phyloP scores from a whole-genome alignment of 2,797 vertebrate species.

The Rhinella marina region DNA sequence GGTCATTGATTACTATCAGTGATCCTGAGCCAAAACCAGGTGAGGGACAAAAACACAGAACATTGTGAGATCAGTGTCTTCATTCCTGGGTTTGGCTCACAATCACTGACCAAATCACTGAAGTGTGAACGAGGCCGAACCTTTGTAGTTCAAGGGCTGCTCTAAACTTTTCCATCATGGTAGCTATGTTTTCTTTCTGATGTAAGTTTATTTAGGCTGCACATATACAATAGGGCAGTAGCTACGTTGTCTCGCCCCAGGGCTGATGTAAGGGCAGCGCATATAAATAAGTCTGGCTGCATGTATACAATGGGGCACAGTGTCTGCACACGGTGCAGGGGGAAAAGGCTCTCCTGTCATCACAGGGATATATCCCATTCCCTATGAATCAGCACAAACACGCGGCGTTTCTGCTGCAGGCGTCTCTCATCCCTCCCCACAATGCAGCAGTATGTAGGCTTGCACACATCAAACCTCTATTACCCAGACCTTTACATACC shows the following conservation, averaged over 20 bases:
- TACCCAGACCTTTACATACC: neutral
- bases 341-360: neutral
- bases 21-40: too few relatives aligned
- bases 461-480: neutral
- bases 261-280: neutral
- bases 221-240: constrained; percentile 29
- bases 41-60: too few relatives aligned
- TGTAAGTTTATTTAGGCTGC: neutral
- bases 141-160: neutral
- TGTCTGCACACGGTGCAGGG: neutral
- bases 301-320: constrained; percentile 39
- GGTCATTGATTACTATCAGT: too few relatives aligned
- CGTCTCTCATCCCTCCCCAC: neutral
- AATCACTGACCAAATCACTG: too few relatives aligned
- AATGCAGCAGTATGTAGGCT: neutral
- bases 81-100: too few relatives aligned
- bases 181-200: neutral
- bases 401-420: neutral
- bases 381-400: constrained; percentile 36
- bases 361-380: neutral
- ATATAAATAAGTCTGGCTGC: neutral
- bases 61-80: too few relatives aligned
- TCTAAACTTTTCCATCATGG: neutral
- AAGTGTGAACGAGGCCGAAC: too few relatives aligned
- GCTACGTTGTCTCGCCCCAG: neutral